Evolutionary conservation across 2,797 vertebrate species (phyloP), one percentile per base, ranked within the genome.

Genomic region (Pipistrellus pygmaeus): DNA sequence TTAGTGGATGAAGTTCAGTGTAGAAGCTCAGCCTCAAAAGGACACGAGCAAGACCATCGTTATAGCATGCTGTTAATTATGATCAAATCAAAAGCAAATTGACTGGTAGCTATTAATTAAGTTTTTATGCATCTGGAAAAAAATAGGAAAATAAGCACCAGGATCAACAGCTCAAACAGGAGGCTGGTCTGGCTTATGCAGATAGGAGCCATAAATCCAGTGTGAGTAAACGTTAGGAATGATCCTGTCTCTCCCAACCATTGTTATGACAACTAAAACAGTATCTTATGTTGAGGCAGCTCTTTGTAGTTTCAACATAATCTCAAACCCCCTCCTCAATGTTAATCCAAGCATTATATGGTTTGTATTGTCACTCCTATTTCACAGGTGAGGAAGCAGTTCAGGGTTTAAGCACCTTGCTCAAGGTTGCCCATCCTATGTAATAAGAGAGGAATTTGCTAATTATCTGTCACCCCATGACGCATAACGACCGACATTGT

Each of bases 11-110:
- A 97, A 95, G 84, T 46, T 84, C 2, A 96, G 95, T 97, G 95
- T 95, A 97, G 91, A 97, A 96, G 76, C 94, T 95, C 96, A 95
- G 92, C 83, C 95, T 96, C 57, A 9, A 35, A 78, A 53, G 75
- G 85, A 90, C 96, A 96, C 95, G 92, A 95, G 76, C 83, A 98
- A 98, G 96, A 95, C 91, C 62, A 93, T 96, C 96, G 91, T 88
- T 85, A 89, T 93, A 97, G 81, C 92, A 96, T 44, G 72, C n/a
- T 95, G 88, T 97, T 97, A 97, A 98, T 97, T 98, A 97, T 55
- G 90, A 96, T 97, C 95, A 96, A 96, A 97, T 96, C 77, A 96
- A 95, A 96, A 97, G 71, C 81, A 97, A 97, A 98, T 94, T 84
- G 96, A 98, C 38, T 92, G 94, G 95, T 96, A 94, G 94, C 87